phyloP scores from a whole-genome alignment of 1,140 invertebrate species.

The Calycopis cecrops region DNA sequence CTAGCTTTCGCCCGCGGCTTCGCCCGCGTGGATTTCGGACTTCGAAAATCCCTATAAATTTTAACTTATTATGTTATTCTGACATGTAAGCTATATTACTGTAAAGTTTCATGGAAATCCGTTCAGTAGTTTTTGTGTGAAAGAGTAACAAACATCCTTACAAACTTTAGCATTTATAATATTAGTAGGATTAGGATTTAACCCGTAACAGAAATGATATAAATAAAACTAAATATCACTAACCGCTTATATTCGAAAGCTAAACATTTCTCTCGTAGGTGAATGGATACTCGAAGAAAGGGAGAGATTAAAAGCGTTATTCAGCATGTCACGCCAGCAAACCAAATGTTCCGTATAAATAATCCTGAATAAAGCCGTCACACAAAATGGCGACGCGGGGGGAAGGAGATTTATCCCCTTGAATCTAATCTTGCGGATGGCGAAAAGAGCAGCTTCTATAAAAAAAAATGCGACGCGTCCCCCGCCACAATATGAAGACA shows the following conservation, averaged over 20 bases:
- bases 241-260: constrained; percentile 2
- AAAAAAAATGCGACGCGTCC: constrained; percentile 47
- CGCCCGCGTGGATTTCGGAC: no score
- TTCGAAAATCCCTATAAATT: no score
- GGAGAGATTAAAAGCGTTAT: constrained; percentile 52
- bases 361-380: constrained; percentile 65
- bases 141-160: no score
- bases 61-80: no score
- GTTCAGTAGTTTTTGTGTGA: no score
- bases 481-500: constrained; percentile 10
- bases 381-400: constrained; percentile 55
- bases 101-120: no score
- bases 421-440: constrained; percentile 68
- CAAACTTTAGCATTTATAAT: no score
- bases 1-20: no score
- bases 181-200: no score
- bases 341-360: constrained; percentile 65
- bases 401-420: constrained; percentile 64
- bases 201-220: no score
- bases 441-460: constrained; percentile 57
- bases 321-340: constrained; percentile 48
- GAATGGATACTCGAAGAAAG: constrained; percentile 24
- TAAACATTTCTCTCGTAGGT: constrained; percentile 10
- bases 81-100: no score
- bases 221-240: no score